Evolutionary conservation across 2,797 vertebrate genomes (phyloP).

Genomic region (Sebastes itinus): DNA sequence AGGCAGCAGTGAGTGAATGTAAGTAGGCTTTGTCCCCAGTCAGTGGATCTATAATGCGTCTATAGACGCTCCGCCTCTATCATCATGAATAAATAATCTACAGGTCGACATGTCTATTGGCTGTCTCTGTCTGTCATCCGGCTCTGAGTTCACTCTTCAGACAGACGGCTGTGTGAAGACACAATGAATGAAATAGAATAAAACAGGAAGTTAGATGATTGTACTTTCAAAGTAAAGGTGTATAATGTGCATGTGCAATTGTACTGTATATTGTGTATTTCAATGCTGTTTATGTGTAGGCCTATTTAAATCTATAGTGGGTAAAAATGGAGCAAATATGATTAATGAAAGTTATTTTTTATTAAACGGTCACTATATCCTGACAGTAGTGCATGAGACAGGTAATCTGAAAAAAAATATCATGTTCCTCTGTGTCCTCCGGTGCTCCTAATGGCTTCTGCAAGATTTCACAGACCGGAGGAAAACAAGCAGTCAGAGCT

Average conservation of each 20-base stretch:
- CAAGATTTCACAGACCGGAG: no score
- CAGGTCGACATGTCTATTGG: conserved; percentile 45
- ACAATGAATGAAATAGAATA: fast-evolving
- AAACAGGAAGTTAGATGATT: conserved; percentile 13
- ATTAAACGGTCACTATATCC: no score
- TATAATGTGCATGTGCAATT: no score
- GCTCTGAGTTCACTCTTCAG: conserved; percentile 40
- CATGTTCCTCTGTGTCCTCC: no score
- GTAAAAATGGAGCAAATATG: no score
- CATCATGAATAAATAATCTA: conserved; percentile 74
- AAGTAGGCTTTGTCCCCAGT: conserved; percentile 28
- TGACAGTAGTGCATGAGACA: no score
- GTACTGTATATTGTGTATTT: not conserved
- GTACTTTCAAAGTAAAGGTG: conserved; percentile 43
- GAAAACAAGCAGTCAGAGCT: no score
- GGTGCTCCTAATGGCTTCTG: no score
- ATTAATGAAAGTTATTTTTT: no score
- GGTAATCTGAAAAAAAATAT: no score
- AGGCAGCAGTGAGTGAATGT: not conserved
- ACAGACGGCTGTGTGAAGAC: not conserved
- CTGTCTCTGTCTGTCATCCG: conserved; percentile 42
- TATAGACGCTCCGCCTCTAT: conserved; percentile 28
- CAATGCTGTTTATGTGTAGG: no score
- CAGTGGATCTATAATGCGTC: conserved; percentile 21
- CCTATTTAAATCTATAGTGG: no score